phyloP scores from a whole-genome alignment of 2,888 invertebrate genomes.

The Drymonia ruficornis region DNA sequence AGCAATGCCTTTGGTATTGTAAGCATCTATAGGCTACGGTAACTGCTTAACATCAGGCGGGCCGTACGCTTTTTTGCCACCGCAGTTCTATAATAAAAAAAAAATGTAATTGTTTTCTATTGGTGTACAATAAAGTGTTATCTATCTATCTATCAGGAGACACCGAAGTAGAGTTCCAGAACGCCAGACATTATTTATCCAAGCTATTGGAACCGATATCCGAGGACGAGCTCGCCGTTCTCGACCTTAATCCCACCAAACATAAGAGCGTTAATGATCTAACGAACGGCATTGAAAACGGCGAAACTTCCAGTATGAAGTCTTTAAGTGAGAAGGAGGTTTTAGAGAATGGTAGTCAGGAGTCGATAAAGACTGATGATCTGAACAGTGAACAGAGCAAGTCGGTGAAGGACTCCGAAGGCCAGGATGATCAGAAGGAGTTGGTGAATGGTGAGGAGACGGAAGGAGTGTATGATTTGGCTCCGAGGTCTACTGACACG shows the following conservation, averaged over 20 bases:
- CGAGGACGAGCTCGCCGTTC: constrained; percentile 71
- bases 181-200: constrained; percentile 73
- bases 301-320: constrained; percentile 68
- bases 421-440: constrained; percentile 58
- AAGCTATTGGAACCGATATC: constrained; percentile 72
- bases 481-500: constrained; percentile 73
- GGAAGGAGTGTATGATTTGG: constrained; percentile 75
- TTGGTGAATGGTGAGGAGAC: constrained; percentile 70
- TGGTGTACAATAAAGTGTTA: no score
- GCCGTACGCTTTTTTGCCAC: no score
- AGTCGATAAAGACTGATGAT: constrained; percentile 74
- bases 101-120: no score
- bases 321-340: constrained; percentile 65
- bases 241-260: constrained; percentile 63
- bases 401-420: constrained; percentile 57
- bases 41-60: no score
- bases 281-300: constrained; percentile 66
- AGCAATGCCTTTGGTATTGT: no score
- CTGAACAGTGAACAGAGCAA: constrained; percentile 71
- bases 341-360: constrained; percentile 70
- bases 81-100: no score
- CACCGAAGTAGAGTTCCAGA: constrained; percentile 88
- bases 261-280: constrained; percentile 65
- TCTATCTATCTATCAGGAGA: no score
- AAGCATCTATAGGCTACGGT: no score